Conservation (phyloP, 2,888 invertebrate species). For the Noctua fimbriata region DNA sequence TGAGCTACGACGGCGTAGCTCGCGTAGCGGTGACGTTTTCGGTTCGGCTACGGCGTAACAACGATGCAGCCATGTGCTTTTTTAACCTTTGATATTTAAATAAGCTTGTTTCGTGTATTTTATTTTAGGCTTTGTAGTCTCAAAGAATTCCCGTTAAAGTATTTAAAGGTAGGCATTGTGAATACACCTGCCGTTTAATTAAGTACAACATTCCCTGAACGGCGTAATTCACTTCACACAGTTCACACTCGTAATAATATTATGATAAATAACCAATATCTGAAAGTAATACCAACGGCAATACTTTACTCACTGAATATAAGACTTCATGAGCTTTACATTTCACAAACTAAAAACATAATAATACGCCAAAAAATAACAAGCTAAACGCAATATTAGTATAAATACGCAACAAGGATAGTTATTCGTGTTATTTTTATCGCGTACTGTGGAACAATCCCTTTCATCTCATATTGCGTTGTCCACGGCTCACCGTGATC, state of each 20-base stretch:
- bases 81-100: not conserved
- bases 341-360: conserved; percentile 1
- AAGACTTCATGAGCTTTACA: not conserved
- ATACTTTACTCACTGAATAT: not conserved
- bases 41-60: not conserved
- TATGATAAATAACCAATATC: not conserved
- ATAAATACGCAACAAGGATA: conserved; percentile 55
- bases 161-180: too few species aligned
- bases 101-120: not conserved
- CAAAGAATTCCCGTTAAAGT: not conserved
- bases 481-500: conserved; percentile 76
- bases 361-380: conserved; percentile 14
- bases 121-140: not conserved
- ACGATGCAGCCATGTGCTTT: not conserved
- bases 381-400: conserved; percentile 48
- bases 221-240: not conserved
- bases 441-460: conserved; percentile 74
- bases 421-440: conserved; percentile 70
- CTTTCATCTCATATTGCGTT: conserved; percentile 81
- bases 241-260: not conserved
- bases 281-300: not conserved
- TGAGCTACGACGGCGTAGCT: conserved; percentile 43
- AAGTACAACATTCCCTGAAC: too few species aligned
- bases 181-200: not conserved
- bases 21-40: too few species aligned